Evolutionary conservation across 2,797 vertebrate species (phyloP), one percentile per base, ranked within the genome.

Genomic region (Sebastes dallii): DNA sequence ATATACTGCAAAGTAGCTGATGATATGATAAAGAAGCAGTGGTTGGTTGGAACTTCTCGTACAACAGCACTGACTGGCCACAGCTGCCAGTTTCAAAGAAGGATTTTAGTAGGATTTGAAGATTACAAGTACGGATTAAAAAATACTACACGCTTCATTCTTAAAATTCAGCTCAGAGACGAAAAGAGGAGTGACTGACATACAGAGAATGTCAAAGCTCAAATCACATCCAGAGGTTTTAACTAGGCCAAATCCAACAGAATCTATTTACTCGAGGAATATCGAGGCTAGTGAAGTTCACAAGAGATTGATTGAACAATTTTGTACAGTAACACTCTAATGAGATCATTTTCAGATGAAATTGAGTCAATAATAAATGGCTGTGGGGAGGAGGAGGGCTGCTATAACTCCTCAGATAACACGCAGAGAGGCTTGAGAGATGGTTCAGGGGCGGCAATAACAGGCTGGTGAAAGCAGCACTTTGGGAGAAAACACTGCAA

Each of bases 281-380:
- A 80, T 77, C 64, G 83, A 59, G 25, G 62, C 56, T n/a, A 39
- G 55, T 3, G 80, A 89, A 85, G 76, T 86, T 90, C 83, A 85
- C 66, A 30, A 65, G 50, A 81, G 71, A 91, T 82, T 90, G 86
- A 91, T 82, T 70, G 83, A 89, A 79, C 32, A 34, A 86, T 93
- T 86, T 82, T 87, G 80, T 54, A 86, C 75, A 83, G 88, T 90
- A 88, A 89, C 61, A 72, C n/a, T 5, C 68, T 93, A 90, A 93
- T 91, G 87, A 91, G 75, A 89, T 86, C 52, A 86, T 88, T 87
- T 91, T 86, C 73, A 75, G 65, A 74, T 77, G 79, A 91, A 90
- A 94, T 86, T 8, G 29, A 88, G 86, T 87, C 88, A 80, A 91
- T 86, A 91, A 90, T 70, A 86, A 85, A 86, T 77, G 84, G 76